phyloP scores from a whole-genome alignment of 2,888 invertebrate species.

The Drosophila fungiperda region DNA sequence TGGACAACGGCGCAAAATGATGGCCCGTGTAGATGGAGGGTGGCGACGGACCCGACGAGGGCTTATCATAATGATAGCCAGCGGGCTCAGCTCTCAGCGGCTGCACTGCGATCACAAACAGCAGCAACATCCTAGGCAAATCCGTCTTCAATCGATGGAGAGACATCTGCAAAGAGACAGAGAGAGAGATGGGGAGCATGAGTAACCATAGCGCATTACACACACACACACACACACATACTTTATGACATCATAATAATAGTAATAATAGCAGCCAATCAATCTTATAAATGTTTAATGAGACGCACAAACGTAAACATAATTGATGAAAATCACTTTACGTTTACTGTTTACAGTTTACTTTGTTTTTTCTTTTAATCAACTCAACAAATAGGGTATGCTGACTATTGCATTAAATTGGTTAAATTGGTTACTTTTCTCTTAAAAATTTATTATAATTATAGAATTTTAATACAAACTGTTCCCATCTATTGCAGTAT shows the following conservation, averaged over 20 bases:
- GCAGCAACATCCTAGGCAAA: constrained; percentile 25
- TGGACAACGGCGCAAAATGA: constrained; percentile 72
- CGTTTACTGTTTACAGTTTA: constrained; percentile 26
- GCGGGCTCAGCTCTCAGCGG: constrained; percentile 19
- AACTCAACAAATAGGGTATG: constrained; percentile 8
- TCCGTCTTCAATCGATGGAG: constrained; percentile 20
- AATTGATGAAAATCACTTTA: constrained; percentile 71
- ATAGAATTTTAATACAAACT: background rate
- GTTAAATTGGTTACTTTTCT: background rate
- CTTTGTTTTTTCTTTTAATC: constrained; percentile 3
- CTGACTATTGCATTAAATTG: background rate
- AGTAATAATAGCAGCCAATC: constrained; percentile 47
- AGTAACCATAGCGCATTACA: constrained; percentile 1
- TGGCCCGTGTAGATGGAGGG: constrained; percentile 59
- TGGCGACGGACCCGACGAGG: constrained; percentile 41
- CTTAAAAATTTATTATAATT: background rate
- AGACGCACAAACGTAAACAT: constrained; percentile 52
- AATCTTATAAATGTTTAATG: constrained; percentile 76
- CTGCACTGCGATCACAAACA: constrained; percentile 41
- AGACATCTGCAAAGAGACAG: constrained; percentile 57
- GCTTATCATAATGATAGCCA: constrained; percentile 79
- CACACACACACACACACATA: background rate
- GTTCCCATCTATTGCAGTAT: background rate
- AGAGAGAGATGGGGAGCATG: background rate
- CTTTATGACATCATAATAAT: constrained; percentile 64